A percentile compares a stretch with the other conserved stretches of the same genome.
These are phyloP conservation scores for Bellardia pandia DNA, from an alignment of 2,888 invertebrate genomes.

Conservation along the genomic window DNA sequence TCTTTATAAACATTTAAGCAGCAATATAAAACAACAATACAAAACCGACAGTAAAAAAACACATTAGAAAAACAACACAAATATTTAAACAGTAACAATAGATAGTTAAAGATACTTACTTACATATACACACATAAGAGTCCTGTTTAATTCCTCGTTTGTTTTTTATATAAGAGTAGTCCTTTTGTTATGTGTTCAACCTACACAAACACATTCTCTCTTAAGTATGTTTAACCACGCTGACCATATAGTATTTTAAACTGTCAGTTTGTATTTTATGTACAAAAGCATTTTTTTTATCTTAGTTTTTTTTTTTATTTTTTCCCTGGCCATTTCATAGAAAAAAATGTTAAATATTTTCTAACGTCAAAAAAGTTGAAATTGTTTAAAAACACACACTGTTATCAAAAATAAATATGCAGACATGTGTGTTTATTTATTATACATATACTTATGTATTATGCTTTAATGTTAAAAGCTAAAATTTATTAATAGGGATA, in stretches of 20 bases:
- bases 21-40: slow-evolving; percentile 55
- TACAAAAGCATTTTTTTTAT: slow-evolving; percentile 53
- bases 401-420: slow-evolving; percentile 42
- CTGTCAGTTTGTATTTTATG: slow-evolving; percentile 70
- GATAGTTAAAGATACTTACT: slow-evolving; percentile 28
- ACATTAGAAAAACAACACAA: slow-evolving; percentile 54
- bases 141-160: neutral
- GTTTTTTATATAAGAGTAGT: slow-evolving; percentile 24
- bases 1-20: slow-evolving; percentile 69
- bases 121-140: neutral
- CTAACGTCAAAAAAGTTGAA: slow-evolving; percentile 45
- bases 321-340: slow-evolving; percentile 53
- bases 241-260: slow-evolving; percentile 70
- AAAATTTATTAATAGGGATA: neutral
- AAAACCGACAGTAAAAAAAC: neutral
- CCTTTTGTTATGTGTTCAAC: slow-evolving; percentile 42
- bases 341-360: slow-evolving; percentile 49
- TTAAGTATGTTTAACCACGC: slow-evolving; percentile 63
- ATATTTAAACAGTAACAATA: slow-evolving; percentile 72
- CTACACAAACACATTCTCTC: slow-evolving; percentile 34
- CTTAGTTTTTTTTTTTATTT: slow-evolving; percentile 9
- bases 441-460: neutral
- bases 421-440: neutral
- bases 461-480: neutral
- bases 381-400: slow-evolving; percentile 61